Conservation (phyloP, 1,140 invertebrate genomes). For the Cyrtorhinus lividipennis region DNA sequence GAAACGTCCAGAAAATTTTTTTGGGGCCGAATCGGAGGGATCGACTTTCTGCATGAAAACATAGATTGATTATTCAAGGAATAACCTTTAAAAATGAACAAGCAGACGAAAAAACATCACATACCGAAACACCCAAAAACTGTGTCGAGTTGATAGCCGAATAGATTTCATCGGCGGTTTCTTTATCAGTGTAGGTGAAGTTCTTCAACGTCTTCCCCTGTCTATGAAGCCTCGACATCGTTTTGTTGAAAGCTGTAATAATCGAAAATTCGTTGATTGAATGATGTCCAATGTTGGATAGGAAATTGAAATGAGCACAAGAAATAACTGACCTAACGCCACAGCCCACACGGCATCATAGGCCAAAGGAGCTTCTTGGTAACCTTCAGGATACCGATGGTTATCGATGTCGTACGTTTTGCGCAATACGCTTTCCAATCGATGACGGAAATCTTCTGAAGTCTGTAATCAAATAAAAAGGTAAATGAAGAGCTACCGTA, state of each 20-base stretch:
- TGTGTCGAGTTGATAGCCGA: conserved; percentile 93
- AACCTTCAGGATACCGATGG: conserved; percentile 76
- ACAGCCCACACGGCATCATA: conserved; percentile 99
- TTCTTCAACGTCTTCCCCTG: conserved; percentile 74
- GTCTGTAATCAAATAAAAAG: conserved; percentile 39
- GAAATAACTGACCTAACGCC: conserved; percentile 52
- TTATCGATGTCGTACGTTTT: conserved; percentile 66
- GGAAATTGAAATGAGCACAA: no score
- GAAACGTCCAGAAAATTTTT: no score
- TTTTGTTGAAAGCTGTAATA: conserved; percentile 79
- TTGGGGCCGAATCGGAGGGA: no score
- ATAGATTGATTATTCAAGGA: no score
- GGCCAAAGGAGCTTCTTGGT: conserved; percentile 93
- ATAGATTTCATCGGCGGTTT: conserved; percentile 90
- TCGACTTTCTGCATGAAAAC: no score
- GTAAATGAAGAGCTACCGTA: not conserved
- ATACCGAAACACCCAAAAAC: conserved; percentile 94
- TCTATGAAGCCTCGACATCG: conserved; percentile 68
- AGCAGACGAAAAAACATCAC: no score
- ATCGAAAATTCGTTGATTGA: no score
- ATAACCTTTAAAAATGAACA: no score
- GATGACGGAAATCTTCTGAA: conserved; percentile 38
- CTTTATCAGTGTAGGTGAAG: conserved; percentile 93
- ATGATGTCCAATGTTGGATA: no score
- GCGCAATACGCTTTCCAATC: conserved; percentile 62